These are phyloP conservation scores for Willisornis vidua DNA, from an alignment of 2,113 vertebrate species.

Conservation along the genomic window DNA sequence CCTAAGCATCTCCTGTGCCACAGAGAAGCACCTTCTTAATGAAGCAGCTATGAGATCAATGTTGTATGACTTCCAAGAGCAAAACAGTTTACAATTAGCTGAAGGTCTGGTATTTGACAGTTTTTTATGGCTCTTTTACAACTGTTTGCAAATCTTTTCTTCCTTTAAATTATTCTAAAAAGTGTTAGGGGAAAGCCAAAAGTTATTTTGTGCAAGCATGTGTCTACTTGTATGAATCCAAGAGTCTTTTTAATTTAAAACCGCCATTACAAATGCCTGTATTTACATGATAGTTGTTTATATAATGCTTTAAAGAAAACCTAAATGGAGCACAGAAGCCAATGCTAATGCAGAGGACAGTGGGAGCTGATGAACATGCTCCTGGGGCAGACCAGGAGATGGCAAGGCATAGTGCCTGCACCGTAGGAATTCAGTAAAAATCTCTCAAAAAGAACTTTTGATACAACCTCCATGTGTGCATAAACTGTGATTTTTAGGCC, in stretches of 20 bases:
- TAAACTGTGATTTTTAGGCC: neutral
- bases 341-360: slow-evolving; percentile 50
- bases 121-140: slow-evolving; percentile 71
- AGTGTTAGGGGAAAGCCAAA: slow-evolving; percentile 55
- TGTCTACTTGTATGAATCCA: slow-evolving; percentile 50
- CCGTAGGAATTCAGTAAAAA: neutral
- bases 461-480: neutral
- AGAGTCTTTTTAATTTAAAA: slow-evolving; percentile 60
- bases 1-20: slow-evolving; percentile 21
- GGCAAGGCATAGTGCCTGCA: neutral
- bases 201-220: slow-evolving; percentile 55
- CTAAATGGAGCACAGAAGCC: slow-evolving; percentile 22
- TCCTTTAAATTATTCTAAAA: slow-evolving; percentile 60
- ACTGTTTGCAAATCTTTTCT: slow-evolving; percentile 66
- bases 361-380: slow-evolving; percentile 14
- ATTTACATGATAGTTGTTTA: slow-evolving; percentile 65
- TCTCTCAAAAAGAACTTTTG: neutral
- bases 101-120: slow-evolving; percentile 67
- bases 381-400: slow-evolving; percentile 5
- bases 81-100: slow-evolving; percentile 67
- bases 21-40: slow-evolving; percentile 38
- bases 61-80: slow-evolving; percentile 53
- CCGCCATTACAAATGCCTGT: slow-evolving; percentile 50
- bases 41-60: slow-evolving; percentile 59
- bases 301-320: slow-evolving; percentile 55